These are phyloP conservation scores for Paramormyrops hopkinsi DNA, from an alignment of 2,797 vertebrate species.

Conservation along the genomic window DNA sequence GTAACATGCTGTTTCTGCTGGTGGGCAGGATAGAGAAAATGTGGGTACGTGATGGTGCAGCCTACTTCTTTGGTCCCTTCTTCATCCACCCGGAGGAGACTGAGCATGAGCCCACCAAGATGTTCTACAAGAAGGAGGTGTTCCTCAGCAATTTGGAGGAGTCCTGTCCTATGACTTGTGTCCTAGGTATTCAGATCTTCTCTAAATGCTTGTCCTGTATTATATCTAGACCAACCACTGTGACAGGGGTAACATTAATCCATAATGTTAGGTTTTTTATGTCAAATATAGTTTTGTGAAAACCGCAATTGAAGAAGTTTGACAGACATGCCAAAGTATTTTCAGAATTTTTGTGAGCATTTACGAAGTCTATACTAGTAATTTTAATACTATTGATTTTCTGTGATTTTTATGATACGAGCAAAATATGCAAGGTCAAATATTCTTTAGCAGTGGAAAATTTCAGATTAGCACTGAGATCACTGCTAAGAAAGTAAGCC, in stretches of 20 bases:
- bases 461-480: background rate
- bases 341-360: background rate
- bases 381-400: background rate
- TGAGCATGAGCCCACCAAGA: conserved; percentile 95
- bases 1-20: background rate
- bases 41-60: conserved; percentile 84
- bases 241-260: background rate
- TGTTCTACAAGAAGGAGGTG: conserved; percentile 98
- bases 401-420: background rate
- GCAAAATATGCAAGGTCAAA: background rate
- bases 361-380: background rate
- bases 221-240: background rate
- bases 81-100: conserved; percentile 98
- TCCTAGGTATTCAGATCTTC: conserved; percentile 67
- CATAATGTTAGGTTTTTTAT: background rate
- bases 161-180: conserved; percentile 83
- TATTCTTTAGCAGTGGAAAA: background rate
- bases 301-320: background rate
- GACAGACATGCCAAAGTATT: background rate
- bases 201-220: background rate
- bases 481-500: background rate
- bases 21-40: conserved; percentile 86
- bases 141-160: conserved; percentile 94
- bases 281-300: background rate
- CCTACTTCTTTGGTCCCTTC: conserved; percentile 91